Conservation (phyloP, 2,888 invertebrate genomes). For the Drosophila prostipennis region DNA sequence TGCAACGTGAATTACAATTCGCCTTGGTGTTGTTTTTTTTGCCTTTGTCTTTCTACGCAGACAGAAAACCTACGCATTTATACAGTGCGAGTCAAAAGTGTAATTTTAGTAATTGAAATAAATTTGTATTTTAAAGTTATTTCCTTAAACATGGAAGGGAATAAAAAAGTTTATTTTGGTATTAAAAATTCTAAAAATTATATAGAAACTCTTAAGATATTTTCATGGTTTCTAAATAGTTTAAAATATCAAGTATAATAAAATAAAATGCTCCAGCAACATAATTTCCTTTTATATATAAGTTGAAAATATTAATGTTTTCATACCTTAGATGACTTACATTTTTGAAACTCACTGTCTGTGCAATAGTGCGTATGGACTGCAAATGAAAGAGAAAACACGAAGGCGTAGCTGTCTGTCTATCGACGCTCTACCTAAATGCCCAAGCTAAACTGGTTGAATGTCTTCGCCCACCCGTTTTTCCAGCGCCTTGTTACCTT, state of each 20-base stretch:
- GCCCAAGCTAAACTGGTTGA: constrained; percentile 13
- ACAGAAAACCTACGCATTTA: constrained; percentile 14
- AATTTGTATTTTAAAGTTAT: not conserved
- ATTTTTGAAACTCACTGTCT: constrained; percentile 5
- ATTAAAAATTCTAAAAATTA: no score
- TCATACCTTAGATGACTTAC: no score
- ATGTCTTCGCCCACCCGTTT: constrained; percentile 13
- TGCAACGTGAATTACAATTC: constrained; percentile 74
- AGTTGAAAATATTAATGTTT: no score
- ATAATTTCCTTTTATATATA: no score
- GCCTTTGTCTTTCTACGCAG: constrained; percentile 2
- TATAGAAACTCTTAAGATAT: no score
- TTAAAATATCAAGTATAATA: no score
- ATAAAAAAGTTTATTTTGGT: no score
- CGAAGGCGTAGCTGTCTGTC: constrained; percentile 8
- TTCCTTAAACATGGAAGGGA: no score
- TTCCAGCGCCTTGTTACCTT: constrained; percentile 13
- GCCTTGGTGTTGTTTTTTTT: constrained; percentile 22
- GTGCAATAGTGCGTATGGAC: constrained; percentile 19
- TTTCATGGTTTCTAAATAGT: no score
- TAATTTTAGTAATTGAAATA: not conserved
- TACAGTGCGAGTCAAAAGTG: constrained; percentile 19
- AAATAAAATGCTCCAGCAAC: no score
- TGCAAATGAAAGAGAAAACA: constrained; percentile 23
- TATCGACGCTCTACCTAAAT: constrained; percentile 7